These are phyloP conservation scores for Erebia palarica DNA, from an alignment of 2,888 invertebrate genomes.

Conservation along the genomic window DNA sequence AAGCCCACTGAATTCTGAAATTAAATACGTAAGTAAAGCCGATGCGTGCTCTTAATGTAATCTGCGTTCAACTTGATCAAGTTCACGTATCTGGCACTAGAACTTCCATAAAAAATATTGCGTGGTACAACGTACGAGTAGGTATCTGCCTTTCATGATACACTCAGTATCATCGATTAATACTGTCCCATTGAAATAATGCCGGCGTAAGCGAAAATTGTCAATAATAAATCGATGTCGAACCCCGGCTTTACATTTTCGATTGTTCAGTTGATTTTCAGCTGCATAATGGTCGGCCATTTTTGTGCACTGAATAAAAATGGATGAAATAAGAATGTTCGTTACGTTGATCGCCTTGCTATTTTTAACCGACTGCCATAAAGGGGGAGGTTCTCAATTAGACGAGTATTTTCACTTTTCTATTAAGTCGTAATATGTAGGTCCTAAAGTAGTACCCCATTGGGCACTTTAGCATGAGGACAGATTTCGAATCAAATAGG, in stretches of 20 bases:
- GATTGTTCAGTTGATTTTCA: conserved; percentile 35
- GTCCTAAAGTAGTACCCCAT: too few species aligned
- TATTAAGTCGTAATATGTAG: too few species aligned
- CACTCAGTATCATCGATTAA: conserved; percentile 16
- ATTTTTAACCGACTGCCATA: neutral
- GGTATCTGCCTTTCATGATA: conserved; percentile 2
- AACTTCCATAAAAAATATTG: conserved; percentile 39
- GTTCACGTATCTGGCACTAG: too few species aligned
- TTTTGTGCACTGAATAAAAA: conserved; percentile 18
- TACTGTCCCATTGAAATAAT: conserved; percentile 46
- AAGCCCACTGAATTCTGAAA: too few species aligned
- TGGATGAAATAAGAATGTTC: conserved; percentile 5
- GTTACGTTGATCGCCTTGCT: conserved; percentile 1
- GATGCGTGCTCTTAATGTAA: too few species aligned
- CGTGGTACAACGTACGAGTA: too few species aligned
- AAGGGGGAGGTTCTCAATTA: too few species aligned
- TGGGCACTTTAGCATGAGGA: too few species aligned
- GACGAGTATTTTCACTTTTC: too few species aligned
- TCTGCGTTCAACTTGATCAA: too few species aligned
- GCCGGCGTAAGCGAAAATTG: conserved; percentile 47
- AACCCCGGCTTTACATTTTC: conserved; percentile 25
- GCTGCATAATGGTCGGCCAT: conserved; percentile 17
- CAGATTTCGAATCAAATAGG: too few species aligned
- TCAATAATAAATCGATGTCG: conserved; percentile 47
- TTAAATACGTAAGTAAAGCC: too few species aligned